A percentile compares a stretch with the other conserved stretches of the same genome.
Evolutionary conservation across 1,140 invertebrate species (phyloP).

Genomic region (Radopholus similis): DNA sequence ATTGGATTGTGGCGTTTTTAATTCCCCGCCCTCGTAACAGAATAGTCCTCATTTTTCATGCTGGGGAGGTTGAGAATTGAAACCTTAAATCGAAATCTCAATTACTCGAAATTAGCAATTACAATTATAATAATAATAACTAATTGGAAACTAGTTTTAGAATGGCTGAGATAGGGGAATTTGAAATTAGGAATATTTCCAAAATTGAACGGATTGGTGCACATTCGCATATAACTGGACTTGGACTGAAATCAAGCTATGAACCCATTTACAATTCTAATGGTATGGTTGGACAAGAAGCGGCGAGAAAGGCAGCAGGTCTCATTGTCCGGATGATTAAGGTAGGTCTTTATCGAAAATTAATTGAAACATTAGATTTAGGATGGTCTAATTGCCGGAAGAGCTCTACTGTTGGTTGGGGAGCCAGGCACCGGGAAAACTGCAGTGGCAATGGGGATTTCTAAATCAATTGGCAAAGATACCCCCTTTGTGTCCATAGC

Average conservation of each 20-base stretch:
- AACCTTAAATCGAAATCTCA: too few species aligned
- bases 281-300: conserved; percentile 95
- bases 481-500: conserved; percentile 97
- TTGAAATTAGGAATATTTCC: conserved; percentile 35
- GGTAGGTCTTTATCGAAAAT: conserved; percentile 41
- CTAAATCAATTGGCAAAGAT: conserved; percentile 85
- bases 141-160: background rate
- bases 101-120: too few species aligned
- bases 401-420: conserved; percentile 89
- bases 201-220: conserved; percentile 67
- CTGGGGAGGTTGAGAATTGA: too few species aligned
- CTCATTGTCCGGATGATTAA: conserved; percentile 95
- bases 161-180: conserved; percentile 37
- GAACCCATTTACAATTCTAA: conserved; percentile 84
- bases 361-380: conserved; percentile 17
- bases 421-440: conserved; percentile 87
- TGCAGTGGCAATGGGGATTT: conserved; percentile 68
- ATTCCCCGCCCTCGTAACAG: too few species aligned
- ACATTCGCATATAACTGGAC: conserved; percentile 86
- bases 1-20: too few species aligned
- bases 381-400: conserved; percentile 93
- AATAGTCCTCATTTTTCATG: too few species aligned
- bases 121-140: background rate
- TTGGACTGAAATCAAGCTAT: conserved; percentile 87
- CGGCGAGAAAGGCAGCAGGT: conserved; percentile 84